Evolutionary conservation across 2,797 vertebrate genomes (phyloP).

Genomic region (Oryzias sinensis): DNA sequence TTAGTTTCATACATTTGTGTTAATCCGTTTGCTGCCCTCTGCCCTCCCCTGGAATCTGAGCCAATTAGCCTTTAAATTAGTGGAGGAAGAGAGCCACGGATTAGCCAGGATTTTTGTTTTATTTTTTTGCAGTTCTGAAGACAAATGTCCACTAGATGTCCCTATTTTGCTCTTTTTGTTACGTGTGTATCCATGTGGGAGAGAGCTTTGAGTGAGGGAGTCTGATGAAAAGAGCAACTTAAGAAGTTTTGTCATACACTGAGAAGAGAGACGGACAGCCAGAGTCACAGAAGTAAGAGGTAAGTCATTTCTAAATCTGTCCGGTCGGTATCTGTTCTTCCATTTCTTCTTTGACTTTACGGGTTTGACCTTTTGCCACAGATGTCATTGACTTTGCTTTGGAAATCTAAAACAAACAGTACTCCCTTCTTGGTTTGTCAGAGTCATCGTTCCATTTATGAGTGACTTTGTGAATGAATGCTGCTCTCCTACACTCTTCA

Average conservation of each 20-base stretch:
- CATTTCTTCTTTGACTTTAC: constrained; percentile 4
- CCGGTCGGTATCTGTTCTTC: not conserved
- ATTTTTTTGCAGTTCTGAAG: not conserved
- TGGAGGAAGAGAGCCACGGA: not conserved
- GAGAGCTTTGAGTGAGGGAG: constrained; percentile 26
- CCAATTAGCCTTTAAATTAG: constrained; percentile 18
- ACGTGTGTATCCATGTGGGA: constrained; percentile 25
- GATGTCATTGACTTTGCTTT: constrained; percentile 23
- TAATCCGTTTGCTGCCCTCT: not conserved
- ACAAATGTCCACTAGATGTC: constrained; percentile 53
- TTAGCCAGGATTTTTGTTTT: not conserved
- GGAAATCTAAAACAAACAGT: constrained; percentile 38
- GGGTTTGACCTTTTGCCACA: not conserved
- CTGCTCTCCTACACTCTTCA: constrained; percentile 38
- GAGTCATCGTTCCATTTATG: not conserved
- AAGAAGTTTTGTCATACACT: constrained; percentile 59
- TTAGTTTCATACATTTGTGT: not conserved
- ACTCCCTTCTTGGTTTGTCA: constrained; percentile 7
- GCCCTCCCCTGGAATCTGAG: not conserved
- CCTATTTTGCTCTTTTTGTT: constrained; percentile 24
- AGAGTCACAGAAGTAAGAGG: constrained; percentile 51
- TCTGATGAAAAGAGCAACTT: constrained; percentile 44
- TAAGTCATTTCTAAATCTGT: constrained; percentile 47
- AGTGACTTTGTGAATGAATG: constrained; percentile 23
- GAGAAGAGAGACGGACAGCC: constrained; percentile 27